A percentile compares a stretch with the other conserved stretches of the same genome.
Conservation (phyloP, 2,797 vertebrate species). For the Sebastes reedi region DNA sequence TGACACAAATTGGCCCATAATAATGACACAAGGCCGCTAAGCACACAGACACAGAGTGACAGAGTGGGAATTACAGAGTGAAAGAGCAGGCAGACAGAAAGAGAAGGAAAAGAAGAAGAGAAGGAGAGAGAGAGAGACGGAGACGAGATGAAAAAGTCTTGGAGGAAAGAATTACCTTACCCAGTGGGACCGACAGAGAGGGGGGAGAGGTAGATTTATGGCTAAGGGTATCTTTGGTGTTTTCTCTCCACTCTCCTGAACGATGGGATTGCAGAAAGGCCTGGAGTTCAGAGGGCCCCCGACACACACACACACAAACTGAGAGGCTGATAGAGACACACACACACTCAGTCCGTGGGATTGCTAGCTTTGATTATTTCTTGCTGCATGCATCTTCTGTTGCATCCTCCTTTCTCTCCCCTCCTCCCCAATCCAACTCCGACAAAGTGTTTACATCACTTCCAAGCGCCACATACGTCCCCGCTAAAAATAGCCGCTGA, state of each 20-base stretch:
- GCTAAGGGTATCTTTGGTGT: slow-evolving; percentile 55
- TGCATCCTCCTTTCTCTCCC: neutral
- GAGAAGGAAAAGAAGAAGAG: slow-evolving; percentile 5
- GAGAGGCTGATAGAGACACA: neutral
- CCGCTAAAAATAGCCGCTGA: slow-evolving; percentile 81
- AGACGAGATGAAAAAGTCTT: slow-evolving; percentile 41
- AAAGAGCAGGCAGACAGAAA: slow-evolving; percentile 23
- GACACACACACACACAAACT: slow-evolving; percentile 16
- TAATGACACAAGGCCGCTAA: slow-evolving; percentile 81
- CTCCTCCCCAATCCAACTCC: neutral
- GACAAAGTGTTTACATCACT: slow-evolving; percentile 62
- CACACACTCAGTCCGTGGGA: neutral
- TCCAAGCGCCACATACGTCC: slow-evolving; percentile 43
- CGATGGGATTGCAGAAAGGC: slow-evolving; percentile 50
- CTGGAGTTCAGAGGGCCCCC: slow-evolving; percentile 45
- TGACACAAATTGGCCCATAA: slow-evolving; percentile 79
- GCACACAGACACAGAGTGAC: slow-evolving; percentile 67
- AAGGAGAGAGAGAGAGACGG: slow-evolving; percentile 12
- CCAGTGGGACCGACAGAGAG: slow-evolving; percentile 42
- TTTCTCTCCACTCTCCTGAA: slow-evolving; percentile 68
- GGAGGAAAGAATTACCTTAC: slow-evolving; percentile 62
- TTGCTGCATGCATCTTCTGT: slow-evolving; percentile 6
- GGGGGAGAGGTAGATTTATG: slow-evolving; percentile 64
- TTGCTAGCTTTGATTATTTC: slow-evolving; percentile 17
- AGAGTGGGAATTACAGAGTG: slow-evolving; percentile 58